These are phyloP conservation scores for Phoenicopterus ruber DNA, from an alignment of 2,113 vertebrate species.

Conservation along the genomic window DNA sequence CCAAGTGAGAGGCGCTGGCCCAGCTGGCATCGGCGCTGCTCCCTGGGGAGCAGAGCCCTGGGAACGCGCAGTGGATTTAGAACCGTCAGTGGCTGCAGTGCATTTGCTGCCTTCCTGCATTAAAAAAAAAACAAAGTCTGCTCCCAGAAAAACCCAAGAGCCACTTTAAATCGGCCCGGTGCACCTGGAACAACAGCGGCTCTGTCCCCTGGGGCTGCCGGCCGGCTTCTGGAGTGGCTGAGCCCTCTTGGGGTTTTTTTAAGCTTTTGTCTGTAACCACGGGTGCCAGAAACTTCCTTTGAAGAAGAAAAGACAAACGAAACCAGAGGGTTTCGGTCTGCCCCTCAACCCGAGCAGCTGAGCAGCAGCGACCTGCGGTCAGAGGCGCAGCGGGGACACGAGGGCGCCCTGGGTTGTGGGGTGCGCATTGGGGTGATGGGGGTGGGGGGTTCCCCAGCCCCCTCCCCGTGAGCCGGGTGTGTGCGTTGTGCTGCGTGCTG, in stretches of 20 bases:
- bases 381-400: fast-evolving
- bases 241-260: not conserved
- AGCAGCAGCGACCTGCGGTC: fast-evolving
- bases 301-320: not conserved
- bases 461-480: not conserved
- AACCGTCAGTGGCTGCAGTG: not conserved
- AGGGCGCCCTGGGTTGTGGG: not conserved
- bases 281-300: not conserved
- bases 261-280: not conserved
- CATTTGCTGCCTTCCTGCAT: not conserved
- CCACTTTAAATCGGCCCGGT: not conserved
- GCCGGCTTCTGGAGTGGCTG: no score
- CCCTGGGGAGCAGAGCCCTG: not conserved
- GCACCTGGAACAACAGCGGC: not conserved
- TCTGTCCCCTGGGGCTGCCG: not conserved
- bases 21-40: fast-evolving
- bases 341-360: not conserved
- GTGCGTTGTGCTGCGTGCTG: not conserved
- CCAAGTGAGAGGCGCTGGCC: not conserved
- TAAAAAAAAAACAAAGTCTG: not conserved
- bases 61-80: fast-evolving
- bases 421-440: fast-evolving
- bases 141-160: not conserved
- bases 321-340: fast-evolving
- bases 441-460: fast-evolving